Conservation (phyloP, 2,888 invertebrate species). For the Artemia sp. region DNA sequence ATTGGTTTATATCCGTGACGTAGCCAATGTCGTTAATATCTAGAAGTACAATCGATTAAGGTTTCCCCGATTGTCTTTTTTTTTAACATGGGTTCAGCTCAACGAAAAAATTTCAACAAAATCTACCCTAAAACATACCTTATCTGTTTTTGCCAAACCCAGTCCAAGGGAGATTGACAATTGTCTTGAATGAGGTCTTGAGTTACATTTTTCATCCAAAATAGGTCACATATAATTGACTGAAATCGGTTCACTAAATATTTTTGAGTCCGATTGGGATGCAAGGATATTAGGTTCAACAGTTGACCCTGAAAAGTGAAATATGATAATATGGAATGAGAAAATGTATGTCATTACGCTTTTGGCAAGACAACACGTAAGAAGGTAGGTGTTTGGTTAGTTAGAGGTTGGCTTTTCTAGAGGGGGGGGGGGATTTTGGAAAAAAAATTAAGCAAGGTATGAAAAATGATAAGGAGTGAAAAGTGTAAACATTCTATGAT, state of each 20-base stretch:
- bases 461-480: too few relatives aligned
- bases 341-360: too few relatives aligned
- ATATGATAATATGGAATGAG: too few relatives aligned
- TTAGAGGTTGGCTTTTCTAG: too few relatives aligned
- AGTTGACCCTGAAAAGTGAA: neutral
- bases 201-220: constrained; percentile 39
- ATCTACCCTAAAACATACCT: constrained; percentile 37
- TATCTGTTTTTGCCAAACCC: constrained; percentile 91
- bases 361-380: too few relatives aligned
- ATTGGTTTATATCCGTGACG: too few relatives aligned
- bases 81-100: neutral
- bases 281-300: neutral
- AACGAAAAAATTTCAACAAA: neutral
- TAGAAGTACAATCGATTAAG: neutral
- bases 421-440: too few relatives aligned
- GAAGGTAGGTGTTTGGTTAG: too few relatives aligned
- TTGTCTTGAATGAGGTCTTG: constrained; percentile 49
- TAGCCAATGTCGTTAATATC: too few relatives aligned
- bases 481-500: too few relatives aligned
- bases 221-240: neutral
- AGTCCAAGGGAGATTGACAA: constrained; percentile 49
- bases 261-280: neutral
- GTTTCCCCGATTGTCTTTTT: constrained; percentile 20
- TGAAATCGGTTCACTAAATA: neutral
- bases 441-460: too few relatives aligned